phyloP scores from a whole-genome alignment of 2,113 vertebrate genomes.

The Struthio camelus region DNA sequence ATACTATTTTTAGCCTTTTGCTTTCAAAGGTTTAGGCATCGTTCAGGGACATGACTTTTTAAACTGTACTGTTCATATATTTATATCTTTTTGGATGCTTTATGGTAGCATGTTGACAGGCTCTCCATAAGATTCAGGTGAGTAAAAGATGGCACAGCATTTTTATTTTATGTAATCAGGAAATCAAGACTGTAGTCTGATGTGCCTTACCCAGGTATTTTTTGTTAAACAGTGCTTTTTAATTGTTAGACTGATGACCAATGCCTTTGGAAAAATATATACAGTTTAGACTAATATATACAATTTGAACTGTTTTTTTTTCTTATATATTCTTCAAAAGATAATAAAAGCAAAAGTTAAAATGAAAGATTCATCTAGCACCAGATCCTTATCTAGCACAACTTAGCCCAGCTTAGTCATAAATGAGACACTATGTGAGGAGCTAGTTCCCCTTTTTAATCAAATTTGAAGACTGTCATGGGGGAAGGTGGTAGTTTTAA shows the following conservation, averaged over 20 bases:
- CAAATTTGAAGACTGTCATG: neutral
- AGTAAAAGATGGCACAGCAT: neutral
- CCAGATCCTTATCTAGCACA: neutral
- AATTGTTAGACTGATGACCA: neutral
- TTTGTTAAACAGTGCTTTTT: constrained; percentile 4
- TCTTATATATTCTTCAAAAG: neutral
- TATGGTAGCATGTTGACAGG: neutral
- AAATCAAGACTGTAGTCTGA: neutral
- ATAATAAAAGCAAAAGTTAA: neutral
- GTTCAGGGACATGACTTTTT: neutral
- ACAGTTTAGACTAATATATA: neutral
- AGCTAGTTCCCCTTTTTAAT: neutral
- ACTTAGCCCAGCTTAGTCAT: neutral
- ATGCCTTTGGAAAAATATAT: neutral
- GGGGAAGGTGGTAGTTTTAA: neutral
- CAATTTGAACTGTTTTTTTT: neutral
- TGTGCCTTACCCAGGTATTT: neutral
- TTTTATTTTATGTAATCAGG: neutral
- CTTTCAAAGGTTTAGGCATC: neutral
- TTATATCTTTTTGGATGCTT: neutral
- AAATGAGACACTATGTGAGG: neutral
- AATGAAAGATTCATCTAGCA: neutral
- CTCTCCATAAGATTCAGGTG: neutral
- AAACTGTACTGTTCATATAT: neutral
- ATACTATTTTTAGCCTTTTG: neutral